A percentile compares a stretch with the other conserved stretches of the same genome.
phyloP scores from a whole-genome alignment of 2,797 vertebrate genomes.

The Trachops cirrhosus region DNA sequence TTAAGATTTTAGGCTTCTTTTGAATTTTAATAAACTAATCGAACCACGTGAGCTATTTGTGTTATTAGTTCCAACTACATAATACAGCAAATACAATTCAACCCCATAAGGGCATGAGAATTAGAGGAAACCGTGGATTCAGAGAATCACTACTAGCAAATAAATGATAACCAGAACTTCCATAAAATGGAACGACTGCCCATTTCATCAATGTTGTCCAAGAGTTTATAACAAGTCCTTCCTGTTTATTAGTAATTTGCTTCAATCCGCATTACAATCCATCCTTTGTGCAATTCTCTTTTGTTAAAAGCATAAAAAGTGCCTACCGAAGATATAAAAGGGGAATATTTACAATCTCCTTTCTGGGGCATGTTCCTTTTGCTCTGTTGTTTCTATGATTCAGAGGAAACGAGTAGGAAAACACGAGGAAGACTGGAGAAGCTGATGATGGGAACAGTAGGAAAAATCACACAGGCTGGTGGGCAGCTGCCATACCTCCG shows the following conservation, averaged over 20 bases:
- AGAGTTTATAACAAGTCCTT: not conserved
- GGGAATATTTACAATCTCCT: not conserved
- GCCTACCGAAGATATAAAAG: not conserved
- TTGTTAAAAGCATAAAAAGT: not conserved
- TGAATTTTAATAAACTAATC: conserved; percentile 61
- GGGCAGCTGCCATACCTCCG: not conserved
- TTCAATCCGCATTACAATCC: not conserved
- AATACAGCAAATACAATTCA: conserved; percentile 33
- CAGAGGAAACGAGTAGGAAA: not conserved
- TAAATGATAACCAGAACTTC: conserved; percentile 6
- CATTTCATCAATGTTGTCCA: not conserved
- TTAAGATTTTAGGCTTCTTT: conserved; percentile 49
- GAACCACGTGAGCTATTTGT: not conserved
- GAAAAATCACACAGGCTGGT: not conserved
- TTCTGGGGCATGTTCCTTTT: not conserved
- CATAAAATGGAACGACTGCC: not conserved
- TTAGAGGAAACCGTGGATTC: not conserved
- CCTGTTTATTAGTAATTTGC: conserved; percentile 14
- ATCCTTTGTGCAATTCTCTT: not conserved
- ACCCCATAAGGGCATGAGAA: not conserved
- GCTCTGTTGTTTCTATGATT: not conserved
- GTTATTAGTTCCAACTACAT: conserved; percentile 45
- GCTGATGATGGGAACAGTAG: not conserved
- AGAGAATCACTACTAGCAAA: not conserved
- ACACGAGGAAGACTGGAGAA: not conserved